Conservation (phyloP, 1,140 invertebrate genomes). For the Protaetia brevitarsis region DNA sequence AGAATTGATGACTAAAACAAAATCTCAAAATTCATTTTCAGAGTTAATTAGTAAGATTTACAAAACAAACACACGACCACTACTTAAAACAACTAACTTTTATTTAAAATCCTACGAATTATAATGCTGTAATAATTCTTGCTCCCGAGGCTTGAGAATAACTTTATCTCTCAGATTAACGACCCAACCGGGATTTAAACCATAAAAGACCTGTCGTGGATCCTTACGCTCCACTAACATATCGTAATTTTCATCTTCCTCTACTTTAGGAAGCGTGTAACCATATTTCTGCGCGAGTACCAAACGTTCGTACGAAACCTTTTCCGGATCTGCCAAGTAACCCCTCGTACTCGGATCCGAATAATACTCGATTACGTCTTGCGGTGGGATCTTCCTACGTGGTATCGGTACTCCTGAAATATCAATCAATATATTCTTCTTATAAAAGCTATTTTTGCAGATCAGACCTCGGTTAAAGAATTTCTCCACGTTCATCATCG, state of each 20-base stretch:
- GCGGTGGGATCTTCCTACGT: slow-evolving; percentile 83
- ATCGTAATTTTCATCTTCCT: slow-evolving; percentile 71
- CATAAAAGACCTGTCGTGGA: slow-evolving; percentile 91
- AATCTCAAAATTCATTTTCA: no score
- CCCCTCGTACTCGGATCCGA: slow-evolving; percentile 78
- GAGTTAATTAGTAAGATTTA: no score
- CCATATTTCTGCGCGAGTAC: slow-evolving; percentile 94
- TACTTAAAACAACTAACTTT: no score
- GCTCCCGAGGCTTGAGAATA: slow-evolving; percentile 82
- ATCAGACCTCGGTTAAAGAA: slow-evolving; percentile 80
- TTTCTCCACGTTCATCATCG: slow-evolving; percentile 70
- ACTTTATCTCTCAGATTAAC: slow-evolving; percentile 84
- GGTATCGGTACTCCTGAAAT: slow-evolving; percentile 74
- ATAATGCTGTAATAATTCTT: slow-evolving; percentile 70
- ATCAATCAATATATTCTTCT: not conserved
- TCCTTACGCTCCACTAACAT: slow-evolving; percentile 83
- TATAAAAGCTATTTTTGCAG: not conserved
- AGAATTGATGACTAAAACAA: no score
- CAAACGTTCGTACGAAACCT: slow-evolving; percentile 73
- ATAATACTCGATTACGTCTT: slow-evolving; percentile 90
- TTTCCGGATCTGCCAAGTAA: slow-evolving; percentile 93
- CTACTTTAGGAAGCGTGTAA: slow-evolving; percentile 77
- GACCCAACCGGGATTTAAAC: slow-evolving; percentile 93
- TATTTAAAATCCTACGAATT: slow-evolving; percentile 41
- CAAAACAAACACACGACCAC: no score